Evolutionary conservation across 2,113 vertebrate species (phyloP).

Genomic region (Rhineura floridana): DNA sequence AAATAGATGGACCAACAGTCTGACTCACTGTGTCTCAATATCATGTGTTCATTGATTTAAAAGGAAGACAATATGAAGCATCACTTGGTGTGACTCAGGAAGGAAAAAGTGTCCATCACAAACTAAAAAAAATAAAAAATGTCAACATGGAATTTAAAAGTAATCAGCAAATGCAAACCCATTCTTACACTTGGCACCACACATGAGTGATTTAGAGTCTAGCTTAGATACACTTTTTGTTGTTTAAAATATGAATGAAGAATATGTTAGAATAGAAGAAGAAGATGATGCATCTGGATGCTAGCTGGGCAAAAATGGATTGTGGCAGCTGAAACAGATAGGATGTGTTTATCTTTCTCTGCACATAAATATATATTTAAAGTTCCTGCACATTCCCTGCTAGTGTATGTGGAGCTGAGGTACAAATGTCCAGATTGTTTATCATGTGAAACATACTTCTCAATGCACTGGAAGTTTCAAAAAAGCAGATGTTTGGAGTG

Average conservation of each 20-base stretch:
- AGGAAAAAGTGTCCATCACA: background rate
- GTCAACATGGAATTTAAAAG: background rate
- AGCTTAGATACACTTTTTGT: background rate
- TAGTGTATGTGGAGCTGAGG: background rate
- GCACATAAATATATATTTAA: background rate
- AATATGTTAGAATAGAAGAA: background rate
- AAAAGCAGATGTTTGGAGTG: background rate
- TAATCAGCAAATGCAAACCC: background rate
- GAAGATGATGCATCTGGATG: background rate
- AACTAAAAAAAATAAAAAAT: conserved; percentile 19
- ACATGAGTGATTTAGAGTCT: background rate
- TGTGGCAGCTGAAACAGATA: background rate
- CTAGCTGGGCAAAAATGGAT: background rate
- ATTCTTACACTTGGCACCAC: background rate
- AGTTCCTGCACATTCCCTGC: background rate
- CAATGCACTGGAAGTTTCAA: background rate
- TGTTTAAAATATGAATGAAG: background rate
- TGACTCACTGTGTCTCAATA: background rate
- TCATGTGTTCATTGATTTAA: background rate
- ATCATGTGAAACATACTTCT: background rate
- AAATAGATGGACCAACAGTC: background rate
- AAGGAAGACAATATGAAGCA: background rate
- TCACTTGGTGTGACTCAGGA: background rate
- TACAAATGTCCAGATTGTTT: background rate
- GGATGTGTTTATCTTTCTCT: background rate